Conservation (phyloP, 2,113 vertebrate species). For the Cathartes aura region DNA sequence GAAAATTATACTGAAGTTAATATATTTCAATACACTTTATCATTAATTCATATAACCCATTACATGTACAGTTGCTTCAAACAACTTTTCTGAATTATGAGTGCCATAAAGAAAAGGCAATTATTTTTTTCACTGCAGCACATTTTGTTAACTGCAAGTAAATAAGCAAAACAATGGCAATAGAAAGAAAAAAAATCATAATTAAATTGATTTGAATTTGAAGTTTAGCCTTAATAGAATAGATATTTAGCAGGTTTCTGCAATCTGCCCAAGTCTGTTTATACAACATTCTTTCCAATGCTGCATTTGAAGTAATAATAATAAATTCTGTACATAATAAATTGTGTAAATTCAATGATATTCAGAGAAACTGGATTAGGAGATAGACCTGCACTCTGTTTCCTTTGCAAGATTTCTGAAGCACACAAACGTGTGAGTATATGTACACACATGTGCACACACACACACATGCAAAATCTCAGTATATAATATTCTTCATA, state of each 20-base stretch:
- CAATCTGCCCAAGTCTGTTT: not conserved
- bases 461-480: not conserved
- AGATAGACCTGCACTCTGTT: not conserved
- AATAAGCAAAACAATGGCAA: not conserved
- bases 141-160: not conserved
- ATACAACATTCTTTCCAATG: not conserved
- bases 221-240: not conserved
- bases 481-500: not conserved
- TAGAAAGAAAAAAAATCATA: not conserved
- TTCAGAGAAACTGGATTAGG: not conserved
- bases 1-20: not conserved
- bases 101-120: not conserved
- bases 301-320: not conserved
- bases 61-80: not conserved
- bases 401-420: not conserved
- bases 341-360: not conserved
- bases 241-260: not conserved
- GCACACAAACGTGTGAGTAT: not conserved
- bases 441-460: fast-evolving
- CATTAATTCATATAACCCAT: not conserved
- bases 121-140: not conserved
- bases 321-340: not conserved
- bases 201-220: not conserved
- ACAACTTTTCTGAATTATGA: not conserved
- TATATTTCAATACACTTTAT: not conserved